These are phyloP conservation scores for Nanger granti DNA, from an alignment of 2,113 vertebrate genomes.

Conservation along the genomic window DNA sequence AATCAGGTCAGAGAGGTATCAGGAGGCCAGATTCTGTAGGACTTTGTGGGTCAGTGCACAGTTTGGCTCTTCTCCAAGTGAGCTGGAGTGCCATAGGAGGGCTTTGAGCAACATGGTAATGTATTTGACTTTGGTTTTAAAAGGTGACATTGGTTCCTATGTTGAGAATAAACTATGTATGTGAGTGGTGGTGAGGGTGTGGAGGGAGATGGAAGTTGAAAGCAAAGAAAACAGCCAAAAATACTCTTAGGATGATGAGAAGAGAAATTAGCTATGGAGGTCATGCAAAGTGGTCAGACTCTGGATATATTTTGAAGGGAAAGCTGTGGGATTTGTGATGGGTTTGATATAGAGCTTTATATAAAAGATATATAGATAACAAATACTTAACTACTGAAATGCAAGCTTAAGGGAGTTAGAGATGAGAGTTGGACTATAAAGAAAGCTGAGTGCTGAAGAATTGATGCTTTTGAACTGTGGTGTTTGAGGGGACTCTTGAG, in stretches of 20 bases:
- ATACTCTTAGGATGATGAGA: background rate
- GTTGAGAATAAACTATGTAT: background rate
- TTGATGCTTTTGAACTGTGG: background rate
- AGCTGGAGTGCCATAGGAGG: background rate
- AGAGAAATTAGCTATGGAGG: background rate
- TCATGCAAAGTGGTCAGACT: background rate
- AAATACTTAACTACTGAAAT: background rate
- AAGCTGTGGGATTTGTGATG: background rate
- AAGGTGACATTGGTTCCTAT: background rate
- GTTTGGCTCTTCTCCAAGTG: background rate
- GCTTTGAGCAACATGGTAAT: background rate
- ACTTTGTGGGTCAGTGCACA: background rate
- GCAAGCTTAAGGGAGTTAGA: background rate
- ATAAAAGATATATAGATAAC: background rate
- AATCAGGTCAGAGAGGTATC: background rate
- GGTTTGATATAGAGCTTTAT: background rate
- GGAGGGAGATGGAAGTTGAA: background rate
- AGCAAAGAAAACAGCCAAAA: background rate
- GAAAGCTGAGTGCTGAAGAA: background rate
- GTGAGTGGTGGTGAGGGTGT: background rate
- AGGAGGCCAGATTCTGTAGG: background rate
- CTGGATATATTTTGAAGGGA: background rate
- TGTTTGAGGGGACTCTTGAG: background rate
- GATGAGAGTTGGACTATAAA: background rate
- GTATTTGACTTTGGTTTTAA: background rate